Evolutionary conservation across 2,888 invertebrate genomes (phyloP), one percentile per base, ranked within the genome.

Genomic region (Eilema depressum): DNA sequence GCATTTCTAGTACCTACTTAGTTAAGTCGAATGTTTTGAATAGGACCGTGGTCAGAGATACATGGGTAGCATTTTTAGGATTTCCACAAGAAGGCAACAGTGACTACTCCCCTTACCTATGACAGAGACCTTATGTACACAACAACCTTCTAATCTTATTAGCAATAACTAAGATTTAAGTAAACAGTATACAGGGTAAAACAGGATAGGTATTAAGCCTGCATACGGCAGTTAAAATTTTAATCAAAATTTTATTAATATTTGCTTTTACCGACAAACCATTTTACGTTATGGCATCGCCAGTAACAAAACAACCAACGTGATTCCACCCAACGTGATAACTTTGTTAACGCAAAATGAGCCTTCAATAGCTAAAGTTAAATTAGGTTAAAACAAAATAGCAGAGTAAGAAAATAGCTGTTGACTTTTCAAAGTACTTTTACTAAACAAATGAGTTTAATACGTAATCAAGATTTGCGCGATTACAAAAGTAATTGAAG

Each of bases 301-400:
- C 74, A 68, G 75, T 75, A 68, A 78, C 83, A 83, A 80, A 82
- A 86, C 83, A 85, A 88, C 83, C 78, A 82, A 84, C 87, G 84
- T 85, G 86, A 87, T 85, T 82, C 80, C 80, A 78, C 76, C 85
- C 82, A 73, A 75, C 82, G 81, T 83, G 83, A 87, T 90, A 91
- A 92, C 87, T 91, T 90, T 86, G 92, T 92, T 92, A 92, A 91
- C 88, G 86, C 88, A 85, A 88, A 92, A 93, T 89, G 91, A 88
- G 87, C 89, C 89, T 90, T 86, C 91, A 91, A 93, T 93, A 89
- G 92, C 89, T 86, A 89, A 93, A 93, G 92, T 93, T 93, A 92
- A 93, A 93, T 93, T 91, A 90, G 91, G 91, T 90, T 91, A 89
- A 90, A 91, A 90, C 89, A 88, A 92, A 93, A 91, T 89, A 85